These are phyloP conservation scores for Solenopsis fugax DNA, from an alignment of 1,140 invertebrate genomes.

Conservation along the genomic window DNA sequence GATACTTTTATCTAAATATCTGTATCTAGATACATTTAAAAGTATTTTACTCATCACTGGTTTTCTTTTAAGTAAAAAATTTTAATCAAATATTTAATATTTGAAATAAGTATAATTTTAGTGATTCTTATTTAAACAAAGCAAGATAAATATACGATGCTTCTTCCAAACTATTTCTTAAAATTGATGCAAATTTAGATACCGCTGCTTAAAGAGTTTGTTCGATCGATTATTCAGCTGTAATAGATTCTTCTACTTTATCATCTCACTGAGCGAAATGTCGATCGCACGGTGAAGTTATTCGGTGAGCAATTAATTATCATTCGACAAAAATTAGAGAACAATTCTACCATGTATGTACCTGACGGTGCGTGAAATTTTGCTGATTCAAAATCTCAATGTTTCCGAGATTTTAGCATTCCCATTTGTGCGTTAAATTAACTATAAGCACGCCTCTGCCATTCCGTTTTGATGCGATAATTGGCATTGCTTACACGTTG, in stretches of 20 bases:
- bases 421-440: constrained; percentile 24
- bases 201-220: neutral
- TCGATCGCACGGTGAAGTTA: constrained; percentile 25
- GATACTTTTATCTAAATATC: too few species aligned
- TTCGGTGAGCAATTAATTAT: constrained; percentile 17
- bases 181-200: neutral
- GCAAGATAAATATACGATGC: neutral
- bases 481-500: neutral
- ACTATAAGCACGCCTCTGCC: neutral
- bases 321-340: constrained; percentile 25
- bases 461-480: neutral
- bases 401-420: neutral
- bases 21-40: too few species aligned
- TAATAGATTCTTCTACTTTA: constrained; percentile 26
- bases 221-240: neutral
- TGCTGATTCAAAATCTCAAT: neutral
- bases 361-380: constrained; percentile 30
- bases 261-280: constrained; percentile 22
- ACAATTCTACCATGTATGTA: neutral
- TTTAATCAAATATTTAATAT: too few species aligned
- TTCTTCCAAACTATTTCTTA: neutral
- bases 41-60: too few species aligned
- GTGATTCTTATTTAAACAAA: neutral
- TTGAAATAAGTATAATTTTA: neutral
- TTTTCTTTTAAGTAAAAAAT: neutral